A percentile compares a stretch with the other conserved stretches of the same genome.
phyloP scores from a whole-genome alignment of 2,113 vertebrate genomes.

The Chrysemys picta region DNA sequence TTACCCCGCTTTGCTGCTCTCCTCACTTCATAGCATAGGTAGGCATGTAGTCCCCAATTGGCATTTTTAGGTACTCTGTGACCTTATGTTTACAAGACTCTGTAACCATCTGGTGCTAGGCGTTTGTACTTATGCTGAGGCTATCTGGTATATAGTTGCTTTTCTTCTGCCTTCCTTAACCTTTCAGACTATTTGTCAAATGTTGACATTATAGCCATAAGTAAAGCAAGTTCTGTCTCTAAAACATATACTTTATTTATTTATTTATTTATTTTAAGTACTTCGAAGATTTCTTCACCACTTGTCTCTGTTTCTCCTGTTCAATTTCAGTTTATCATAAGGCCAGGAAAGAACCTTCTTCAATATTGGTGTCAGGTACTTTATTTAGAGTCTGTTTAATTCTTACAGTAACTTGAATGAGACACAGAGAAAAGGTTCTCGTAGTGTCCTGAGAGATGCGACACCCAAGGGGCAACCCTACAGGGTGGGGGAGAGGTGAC shows the following conservation, averaged over 20 bases:
- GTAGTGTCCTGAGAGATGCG: background rate
- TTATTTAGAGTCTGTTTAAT: background rate
- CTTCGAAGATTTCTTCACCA: background rate
- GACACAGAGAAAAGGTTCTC: background rate
- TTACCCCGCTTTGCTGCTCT: background rate
- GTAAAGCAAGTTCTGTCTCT: background rate
- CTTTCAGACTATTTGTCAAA: background rate
- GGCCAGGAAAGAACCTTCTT: background rate
- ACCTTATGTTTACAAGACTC: background rate
- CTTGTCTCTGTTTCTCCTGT: background rate
- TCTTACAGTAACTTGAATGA: background rate
- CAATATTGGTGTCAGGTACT: background rate
- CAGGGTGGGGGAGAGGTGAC: background rate
- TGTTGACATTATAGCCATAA: background rate
- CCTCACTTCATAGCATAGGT: background rate
- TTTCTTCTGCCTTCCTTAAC: background rate
- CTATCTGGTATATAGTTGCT: background rate
- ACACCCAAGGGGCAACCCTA: background rate
- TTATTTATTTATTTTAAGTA: background rate
- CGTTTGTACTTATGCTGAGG: background rate
- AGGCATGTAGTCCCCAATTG: background rate
- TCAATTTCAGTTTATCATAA: background rate
- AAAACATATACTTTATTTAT: background rate
- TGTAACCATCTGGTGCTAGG: background rate
- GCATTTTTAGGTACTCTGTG: background rate